phyloP scores from a whole-genome alignment of 1,140 invertebrate genomes.

The Pogonomyrmex californicus region DNA sequence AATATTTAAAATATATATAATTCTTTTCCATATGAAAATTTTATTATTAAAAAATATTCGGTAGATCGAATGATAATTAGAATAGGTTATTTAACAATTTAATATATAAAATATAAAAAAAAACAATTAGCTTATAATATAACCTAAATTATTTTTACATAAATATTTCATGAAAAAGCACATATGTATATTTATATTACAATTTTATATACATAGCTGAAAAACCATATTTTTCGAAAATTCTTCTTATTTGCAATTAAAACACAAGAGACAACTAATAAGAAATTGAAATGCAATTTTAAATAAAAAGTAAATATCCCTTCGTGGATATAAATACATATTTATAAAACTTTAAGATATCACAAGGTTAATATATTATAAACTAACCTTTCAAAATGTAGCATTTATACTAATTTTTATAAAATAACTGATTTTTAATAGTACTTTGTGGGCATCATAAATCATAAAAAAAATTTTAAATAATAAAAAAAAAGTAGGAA shows the following conservation, averaged over 20 bases:
- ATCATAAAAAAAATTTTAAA: not conserved
- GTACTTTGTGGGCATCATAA: not conserved
- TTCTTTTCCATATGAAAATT: not conserved
- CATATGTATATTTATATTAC: not conserved
- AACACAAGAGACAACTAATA: not conserved
- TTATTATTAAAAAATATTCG: not conserved
- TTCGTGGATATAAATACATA: not conserved
- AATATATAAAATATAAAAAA: not conserved
- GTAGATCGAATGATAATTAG: not conserved
- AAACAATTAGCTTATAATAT: not conserved
- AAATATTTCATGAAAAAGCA: not conserved
- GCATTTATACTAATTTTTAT: not conserved
- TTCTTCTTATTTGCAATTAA: not conserved
- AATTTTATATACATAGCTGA: not conserved
- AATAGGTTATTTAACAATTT: not conserved
- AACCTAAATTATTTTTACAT: not conserved
- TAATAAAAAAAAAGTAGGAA: not conserved
- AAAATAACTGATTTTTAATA: not conserved
- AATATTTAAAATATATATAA: constrained; percentile 14
- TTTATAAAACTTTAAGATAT: not conserved
- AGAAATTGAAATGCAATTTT: not conserved
- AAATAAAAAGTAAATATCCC: not conserved
- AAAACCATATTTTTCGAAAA: not conserved
- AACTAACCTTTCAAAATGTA: not conserved
- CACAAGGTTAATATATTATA: not conserved